Evolutionary conservation across 2,888 invertebrate species (phyloP).

Genomic region (Melangyna quadrimaculata): DNA sequence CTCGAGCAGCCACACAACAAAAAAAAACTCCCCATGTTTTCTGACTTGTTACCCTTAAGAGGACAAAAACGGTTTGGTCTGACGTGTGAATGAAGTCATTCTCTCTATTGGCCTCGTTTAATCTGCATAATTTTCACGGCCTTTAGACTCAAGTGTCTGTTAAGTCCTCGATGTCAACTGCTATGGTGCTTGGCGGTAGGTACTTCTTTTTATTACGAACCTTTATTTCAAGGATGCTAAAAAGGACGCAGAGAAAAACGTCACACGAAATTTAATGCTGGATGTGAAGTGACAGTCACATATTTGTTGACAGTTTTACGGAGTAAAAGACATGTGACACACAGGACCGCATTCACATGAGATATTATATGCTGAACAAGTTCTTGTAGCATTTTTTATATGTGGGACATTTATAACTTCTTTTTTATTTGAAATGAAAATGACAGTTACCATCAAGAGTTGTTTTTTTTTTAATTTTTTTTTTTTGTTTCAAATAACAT

Average conservation of each 20-base stretch:
- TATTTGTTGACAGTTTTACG: slow-evolving; percentile 54
- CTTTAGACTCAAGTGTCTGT: slow-evolving; percentile 75
- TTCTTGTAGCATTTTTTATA: neutral
- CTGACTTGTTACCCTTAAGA: slow-evolving; percentile 54
- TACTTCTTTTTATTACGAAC: slow-evolving; percentile 46
- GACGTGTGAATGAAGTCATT: slow-evolving; percentile 71
- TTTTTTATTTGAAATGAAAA: neutral
- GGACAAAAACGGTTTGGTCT: slow-evolving; percentile 54
- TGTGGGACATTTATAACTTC: neutral
- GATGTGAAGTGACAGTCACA: slow-evolving; percentile 55
- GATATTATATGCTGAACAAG: neutral
- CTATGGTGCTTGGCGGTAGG: slow-evolving; percentile 55
- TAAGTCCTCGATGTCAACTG: slow-evolving; percentile 74
- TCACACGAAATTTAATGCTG: slow-evolving; percentile 53
- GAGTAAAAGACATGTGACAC: slow-evolving; percentile 14
- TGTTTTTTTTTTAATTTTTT: neutral
- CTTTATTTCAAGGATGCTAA: slow-evolving; percentile 47
- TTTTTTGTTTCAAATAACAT: too few relatives aligned
- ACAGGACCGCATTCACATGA: neutral
- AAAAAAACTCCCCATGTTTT: slow-evolving; percentile 47
- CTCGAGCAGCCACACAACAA: slow-evolving; percentile 8
- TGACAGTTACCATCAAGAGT: neutral
- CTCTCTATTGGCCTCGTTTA: slow-evolving; percentile 75
- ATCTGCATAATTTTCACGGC: slow-evolving; percentile 76
- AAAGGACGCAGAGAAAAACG: slow-evolving; percentile 47